Percentiles rank a stretch among this genome's conserved stretches.
Conservation (phyloP, 1,140 invertebrate species). For the Hypsibius dujardini region DNA sequence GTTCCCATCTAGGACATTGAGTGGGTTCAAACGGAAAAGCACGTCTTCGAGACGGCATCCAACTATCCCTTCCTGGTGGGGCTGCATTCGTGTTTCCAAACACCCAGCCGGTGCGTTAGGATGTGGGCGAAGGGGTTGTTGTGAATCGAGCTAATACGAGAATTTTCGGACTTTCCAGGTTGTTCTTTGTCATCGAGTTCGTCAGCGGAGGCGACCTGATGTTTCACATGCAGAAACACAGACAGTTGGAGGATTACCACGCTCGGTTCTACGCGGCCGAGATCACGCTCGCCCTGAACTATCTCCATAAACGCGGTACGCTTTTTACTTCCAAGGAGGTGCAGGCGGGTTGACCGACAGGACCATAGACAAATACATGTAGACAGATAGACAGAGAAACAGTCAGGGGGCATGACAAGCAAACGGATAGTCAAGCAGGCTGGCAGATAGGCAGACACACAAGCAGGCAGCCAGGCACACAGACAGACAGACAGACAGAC, state of each 20-base stretch:
- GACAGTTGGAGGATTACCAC: slow-evolving; percentile 81
- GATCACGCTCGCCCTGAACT: slow-evolving; percentile 94
- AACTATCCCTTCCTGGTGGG: slow-evolving; percentile 99
- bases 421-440: too few relatives aligned
- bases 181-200: slow-evolving; percentile 99
- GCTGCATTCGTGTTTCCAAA: slow-evolving; percentile 95
- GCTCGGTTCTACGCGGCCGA: slow-evolving; percentile 91
- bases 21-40: slow-evolving; percentile 99
- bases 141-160: too few relatives aligned
- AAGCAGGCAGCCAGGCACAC: too few relatives aligned
- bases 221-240: slow-evolving; percentile 98
- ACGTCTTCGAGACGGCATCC: slow-evolving; percentile 99
- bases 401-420: too few relatives aligned
- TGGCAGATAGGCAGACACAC: too few relatives aligned
- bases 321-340: not conserved
- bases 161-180: slow-evolving; percentile 39
- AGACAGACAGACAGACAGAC: too few relatives aligned
- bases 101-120: slow-evolving; percentile 33
- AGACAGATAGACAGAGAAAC: too few relatives aligned
- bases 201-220: slow-evolving; percentile 95
- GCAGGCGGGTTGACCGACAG: too few relatives aligned
- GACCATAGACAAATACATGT: too few relatives aligned
- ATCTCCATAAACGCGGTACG: slow-evolving; percentile 81
- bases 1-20: slow-evolving; percentile 61
- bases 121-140: too few relatives aligned